phyloP scores from a whole-genome alignment of 2,113 vertebrate species.

The Brienomyrus longianalis region DNA sequence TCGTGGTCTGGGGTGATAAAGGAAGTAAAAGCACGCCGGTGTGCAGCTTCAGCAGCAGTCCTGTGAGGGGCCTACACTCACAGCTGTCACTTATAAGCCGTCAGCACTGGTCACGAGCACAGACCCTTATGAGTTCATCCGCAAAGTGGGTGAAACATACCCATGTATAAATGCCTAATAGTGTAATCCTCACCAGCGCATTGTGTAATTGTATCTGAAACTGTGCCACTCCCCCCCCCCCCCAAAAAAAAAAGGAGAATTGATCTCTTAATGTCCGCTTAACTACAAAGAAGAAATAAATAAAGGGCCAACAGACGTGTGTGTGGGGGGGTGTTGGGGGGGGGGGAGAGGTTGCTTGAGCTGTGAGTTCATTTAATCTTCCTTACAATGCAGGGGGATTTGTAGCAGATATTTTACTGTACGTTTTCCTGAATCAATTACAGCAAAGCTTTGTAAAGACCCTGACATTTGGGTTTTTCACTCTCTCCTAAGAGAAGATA shows the following conservation, averaged over 20 bases:
- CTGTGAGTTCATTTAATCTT: neutral
- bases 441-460: neutral
- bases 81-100: neutral
- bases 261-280: neutral
- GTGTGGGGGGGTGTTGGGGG: no score
- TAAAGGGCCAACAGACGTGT: neutral
- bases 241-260: neutral
- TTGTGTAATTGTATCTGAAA: neutral
- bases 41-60: neutral
- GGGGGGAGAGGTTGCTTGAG: neutral
- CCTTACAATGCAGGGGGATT: neutral
- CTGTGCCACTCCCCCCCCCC: neutral
- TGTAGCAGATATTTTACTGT: neutral
- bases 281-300: neutral
- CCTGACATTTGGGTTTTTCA: neutral
- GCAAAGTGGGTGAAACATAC: neutral
- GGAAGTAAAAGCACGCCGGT: neutral
- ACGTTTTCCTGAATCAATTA: neutral
- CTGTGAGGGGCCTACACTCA: neutral
- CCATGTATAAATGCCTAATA: neutral
- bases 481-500: neutral
- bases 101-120: neutral
- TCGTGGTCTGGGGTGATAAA: neutral
- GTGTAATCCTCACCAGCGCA: neutral
- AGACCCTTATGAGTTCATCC: neutral